Evolutionary conservation across 2,888 invertebrate species (phyloP), one percentile per base, ranked within the genome.

Genomic region (Sialis lutaria): DNA sequence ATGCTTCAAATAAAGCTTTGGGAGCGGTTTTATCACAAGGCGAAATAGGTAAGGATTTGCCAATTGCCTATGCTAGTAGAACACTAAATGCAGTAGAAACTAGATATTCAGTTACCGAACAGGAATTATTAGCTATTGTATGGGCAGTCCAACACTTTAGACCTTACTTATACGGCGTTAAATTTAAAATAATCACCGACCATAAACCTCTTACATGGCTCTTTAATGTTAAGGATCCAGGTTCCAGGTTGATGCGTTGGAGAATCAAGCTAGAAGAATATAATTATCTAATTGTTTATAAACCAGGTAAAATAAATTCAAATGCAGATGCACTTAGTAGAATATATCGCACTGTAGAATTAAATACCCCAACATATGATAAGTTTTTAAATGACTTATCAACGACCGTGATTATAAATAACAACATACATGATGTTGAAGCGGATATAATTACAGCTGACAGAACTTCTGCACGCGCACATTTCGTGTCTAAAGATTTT

Each of bases 81-180:
- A 43, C 43, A 8, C 32, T 43, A 5, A 43, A 6, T 31, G 9
- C 9, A 43, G 10, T 2, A 7, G 33, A 43, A 43, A 10, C 6
- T 10, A 43, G 32, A 7, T 43, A 43, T 30, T 44, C 30, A 12
- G 49, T 48, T 1, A 48, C 46, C 1, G 49, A 52, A 43, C 48
- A 50, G 33, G 52, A 53, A 49, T 33, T 53, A 8, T 45, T 53
- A 42, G 50, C 52, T 5, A 52, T 52, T 32, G 49, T 53, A 5
- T 53, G 49, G 45, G 47, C 47, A 8, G 40, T 34, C 12, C 49
- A 53, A 40, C 42, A 50, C 45, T 56, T 53, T 42, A 41, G 50
- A 35, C 53, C 50, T 1, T 56, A 56, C 39, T 22, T 56, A 9
- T 51, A 44, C 34, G 55, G 55, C 10, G 42, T 45, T 32, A 48